Evolutionary conservation across 2,888 invertebrate genomes (phyloP).

Genomic region (Gymnoscelis rufifasciata): DNA sequence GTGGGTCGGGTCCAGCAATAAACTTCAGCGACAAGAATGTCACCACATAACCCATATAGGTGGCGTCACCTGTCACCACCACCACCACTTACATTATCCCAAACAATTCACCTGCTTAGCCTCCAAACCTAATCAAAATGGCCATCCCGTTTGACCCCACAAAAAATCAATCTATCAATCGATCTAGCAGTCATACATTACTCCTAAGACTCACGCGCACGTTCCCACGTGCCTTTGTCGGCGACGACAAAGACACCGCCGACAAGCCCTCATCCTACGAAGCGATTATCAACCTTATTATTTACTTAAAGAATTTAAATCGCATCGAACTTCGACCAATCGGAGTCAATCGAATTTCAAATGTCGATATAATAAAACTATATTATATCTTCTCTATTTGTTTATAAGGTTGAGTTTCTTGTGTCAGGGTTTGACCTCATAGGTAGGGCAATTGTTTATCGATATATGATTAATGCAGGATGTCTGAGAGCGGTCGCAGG

Average conservation of each 20-base stretch:
- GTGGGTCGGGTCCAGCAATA: too few relatives aligned
- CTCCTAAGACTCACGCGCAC: constrained; percentile 64
- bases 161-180: constrained; percentile 46
- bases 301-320: constrained; percentile 30
- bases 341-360: constrained; percentile 25
- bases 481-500: constrained; percentile 48
- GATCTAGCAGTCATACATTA: constrained; percentile 65
- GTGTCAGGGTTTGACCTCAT: constrained; percentile 58
- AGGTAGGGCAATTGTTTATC: constrained; percentile 78
- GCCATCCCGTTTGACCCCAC: constrained; percentile 23
- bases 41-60: too few relatives aligned
- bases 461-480: constrained; percentile 71
- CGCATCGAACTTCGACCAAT: constrained; percentile 9
- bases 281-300: constrained; percentile 34
- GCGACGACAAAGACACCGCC: constrained; percentile 72
- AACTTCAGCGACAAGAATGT: too few relatives aligned
- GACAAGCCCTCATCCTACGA: constrained; percentile 53
- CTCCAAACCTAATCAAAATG: neutral
- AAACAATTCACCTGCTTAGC: too few relatives aligned
- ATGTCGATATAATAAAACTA: constrained; percentile 26
- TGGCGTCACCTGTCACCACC: too few relatives aligned
- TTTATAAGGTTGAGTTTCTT: constrained; percentile 30
- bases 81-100: too few relatives aligned
- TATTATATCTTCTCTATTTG: constrained; percentile 8
- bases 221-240: constrained; percentile 78